These are phyloP conservation scores for Gadus chalcogrammus DNA, from an alignment of 2,113 vertebrate species.

Conservation along the genomic window DNA sequence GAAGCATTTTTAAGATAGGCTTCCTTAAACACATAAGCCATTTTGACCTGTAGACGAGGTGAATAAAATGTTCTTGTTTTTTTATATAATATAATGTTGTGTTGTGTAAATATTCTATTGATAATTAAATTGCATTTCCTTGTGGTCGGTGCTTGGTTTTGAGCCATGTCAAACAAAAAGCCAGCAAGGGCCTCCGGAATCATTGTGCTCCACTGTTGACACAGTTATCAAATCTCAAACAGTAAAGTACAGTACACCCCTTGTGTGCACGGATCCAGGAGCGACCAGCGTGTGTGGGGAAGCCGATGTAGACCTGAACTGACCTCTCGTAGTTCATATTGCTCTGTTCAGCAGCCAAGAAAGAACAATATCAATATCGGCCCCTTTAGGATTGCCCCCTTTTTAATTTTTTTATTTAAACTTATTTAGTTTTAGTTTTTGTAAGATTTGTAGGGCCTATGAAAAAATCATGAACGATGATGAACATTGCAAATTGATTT, in stretches of 20 bases:
- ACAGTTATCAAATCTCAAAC: conserved; percentile 20
- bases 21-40: too few relatives aligned
- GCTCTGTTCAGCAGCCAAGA: background rate
- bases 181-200: conserved; percentile 18
- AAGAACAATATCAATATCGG: background rate
- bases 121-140: background rate
- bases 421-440: too few relatives aligned
- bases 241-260: background rate
- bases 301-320: too few relatives aligned
- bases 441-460: too few relatives aligned
- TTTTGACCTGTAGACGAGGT: too few relatives aligned
- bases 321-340: background rate
- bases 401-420: too few relatives aligned
- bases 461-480: too few relatives aligned
- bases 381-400: too few relatives aligned
- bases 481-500: too few relatives aligned
- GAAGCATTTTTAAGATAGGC: too few relatives aligned
- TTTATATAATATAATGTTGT: background rate
- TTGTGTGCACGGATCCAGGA: background rate
- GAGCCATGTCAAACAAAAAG: conserved; percentile 6
- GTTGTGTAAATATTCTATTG: background rate
- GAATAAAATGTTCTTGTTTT: background rate
- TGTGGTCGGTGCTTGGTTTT: background rate
- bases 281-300: background rate
- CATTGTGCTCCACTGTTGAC: conserved; percentile 47